Evolutionary conservation across 2,888 invertebrate species (phyloP).

Genomic region (Macaria notata): DNA sequence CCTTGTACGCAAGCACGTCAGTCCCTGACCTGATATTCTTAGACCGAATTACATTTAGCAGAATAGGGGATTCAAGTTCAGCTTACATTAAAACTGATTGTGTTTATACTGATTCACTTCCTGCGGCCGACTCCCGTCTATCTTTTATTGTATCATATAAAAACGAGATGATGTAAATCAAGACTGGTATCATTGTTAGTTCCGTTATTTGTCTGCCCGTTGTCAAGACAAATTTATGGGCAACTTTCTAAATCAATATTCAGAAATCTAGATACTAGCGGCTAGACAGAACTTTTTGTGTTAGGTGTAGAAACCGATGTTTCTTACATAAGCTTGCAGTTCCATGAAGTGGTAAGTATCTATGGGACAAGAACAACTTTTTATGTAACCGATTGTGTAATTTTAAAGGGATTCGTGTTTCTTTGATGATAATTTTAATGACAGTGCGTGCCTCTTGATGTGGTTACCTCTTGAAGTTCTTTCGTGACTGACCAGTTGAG

Average conservation of each 20-base stretch:
- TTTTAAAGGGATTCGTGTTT: conserved; percentile 29
- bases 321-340: conserved; percentile 6
- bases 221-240: conserved; percentile 15
- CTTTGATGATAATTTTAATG: conserved; percentile 17
- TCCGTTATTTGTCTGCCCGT: conserved; percentile 13
- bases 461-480: conserved; percentile 17
- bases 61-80: conserved; percentile 5
- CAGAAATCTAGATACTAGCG: conserved; percentile 17
- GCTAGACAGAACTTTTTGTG: conserved; percentile 19
- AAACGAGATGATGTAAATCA: conserved; percentile 7
- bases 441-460: conserved; percentile 15
- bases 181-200: conserved; percentile 7
- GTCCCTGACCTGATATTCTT: conserved; percentile 9
- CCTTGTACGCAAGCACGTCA: not conserved
- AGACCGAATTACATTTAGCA: conserved; percentile 9
- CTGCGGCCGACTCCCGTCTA: not conserved
- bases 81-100: not conserved
- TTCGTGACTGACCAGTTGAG: conserved; percentile 17
- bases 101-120: conserved; percentile 5
- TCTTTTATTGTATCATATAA: conserved; percentile 3
- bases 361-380: not conserved
- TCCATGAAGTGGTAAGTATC: conserved; percentile 1
- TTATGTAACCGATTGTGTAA: conserved; percentile 13
- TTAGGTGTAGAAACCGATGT: conserved; percentile 16
- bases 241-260: conserved; percentile 25